Conservation (phyloP, 1,140 invertebrate species). For the Belonocnema kinseyi region DNA sequence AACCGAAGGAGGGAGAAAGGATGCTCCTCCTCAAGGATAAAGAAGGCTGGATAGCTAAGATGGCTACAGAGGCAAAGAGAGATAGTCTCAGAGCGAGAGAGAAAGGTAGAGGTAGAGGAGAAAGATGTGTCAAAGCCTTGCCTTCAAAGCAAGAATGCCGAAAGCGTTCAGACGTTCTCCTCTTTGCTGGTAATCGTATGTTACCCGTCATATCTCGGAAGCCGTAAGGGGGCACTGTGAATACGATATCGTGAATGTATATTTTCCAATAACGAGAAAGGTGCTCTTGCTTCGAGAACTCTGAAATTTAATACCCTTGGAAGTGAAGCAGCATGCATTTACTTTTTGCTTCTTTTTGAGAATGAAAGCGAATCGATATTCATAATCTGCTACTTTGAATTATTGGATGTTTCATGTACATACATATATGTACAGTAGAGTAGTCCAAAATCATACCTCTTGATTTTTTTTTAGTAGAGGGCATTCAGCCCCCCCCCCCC, state of each 20-base stretch:
- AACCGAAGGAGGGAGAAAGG: constrained; percentile 21
- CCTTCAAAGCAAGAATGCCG: constrained; percentile 33
- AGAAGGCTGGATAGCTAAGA: background rate
- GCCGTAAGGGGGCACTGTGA: constrained; percentile 16
- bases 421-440: too few species aligned
- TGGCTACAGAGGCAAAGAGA: constrained; percentile 12
- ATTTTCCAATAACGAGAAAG: constrained; percentile 24
- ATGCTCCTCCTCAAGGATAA: constrained; percentile 49
- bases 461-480: too few species aligned
- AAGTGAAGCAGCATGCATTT: too few species aligned
- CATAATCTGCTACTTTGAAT: too few species aligned
- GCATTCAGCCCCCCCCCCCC: too few species aligned
- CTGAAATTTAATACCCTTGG: constrained; percentile 25
- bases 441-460: too few species aligned
- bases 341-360: too few species aligned
- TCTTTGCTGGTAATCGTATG: constrained; percentile 10
- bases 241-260: constrained; percentile 29
- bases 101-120: constrained; percentile 12
- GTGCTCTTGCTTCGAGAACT: constrained; percentile 1
- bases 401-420: too few species aligned
- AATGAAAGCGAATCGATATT: too few species aligned
- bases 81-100: constrained; percentile 9
- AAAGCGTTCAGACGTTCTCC: constrained; percentile 25
- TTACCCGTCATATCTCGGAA: constrained; percentile 29
- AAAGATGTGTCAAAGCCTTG: constrained; percentile 32